A percentile compares a stretch with the other conserved stretches of the same genome.
phyloP scores from a whole-genome alignment of 2,113 vertebrate species.

The Acanthochromis polyacanthus region DNA sequence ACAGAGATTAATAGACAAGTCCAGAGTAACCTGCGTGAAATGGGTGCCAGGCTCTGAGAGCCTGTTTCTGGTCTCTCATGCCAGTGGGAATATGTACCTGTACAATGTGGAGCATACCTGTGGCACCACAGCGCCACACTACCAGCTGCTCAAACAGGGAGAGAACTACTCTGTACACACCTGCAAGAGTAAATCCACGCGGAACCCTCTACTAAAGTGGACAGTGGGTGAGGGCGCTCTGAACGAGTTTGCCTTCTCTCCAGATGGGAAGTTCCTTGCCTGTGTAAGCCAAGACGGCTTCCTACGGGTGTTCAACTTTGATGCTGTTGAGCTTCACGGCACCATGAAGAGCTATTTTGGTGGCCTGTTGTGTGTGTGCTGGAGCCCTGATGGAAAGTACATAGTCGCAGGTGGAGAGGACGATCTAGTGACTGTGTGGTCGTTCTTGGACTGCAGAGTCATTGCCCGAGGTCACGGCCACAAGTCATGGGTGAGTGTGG shows the following conservation, averaged over 20 bases:
- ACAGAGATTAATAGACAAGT: conserved; percentile 99
- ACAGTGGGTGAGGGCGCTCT: conserved; percentile 97
- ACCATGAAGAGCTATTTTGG: conserved; percentile 99
- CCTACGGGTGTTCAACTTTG: conserved; percentile 97
- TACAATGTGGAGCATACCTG: conserved; percentile 99
- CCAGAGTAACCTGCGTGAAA: conserved; percentile 97
- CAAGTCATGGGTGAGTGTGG: conserved; percentile 98
- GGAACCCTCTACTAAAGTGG: conserved; percentile 98
- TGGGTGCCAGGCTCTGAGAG: conserved; percentile 99
- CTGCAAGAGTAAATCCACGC: conserved; percentile 99
- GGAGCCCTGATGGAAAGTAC: conserved; percentile 98
- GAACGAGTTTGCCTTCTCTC: conserved; percentile 98
- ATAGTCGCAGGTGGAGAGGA: conserved; percentile 98
- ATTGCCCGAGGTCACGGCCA: conserved; percentile 97
- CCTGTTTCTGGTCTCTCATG: conserved; percentile 98
- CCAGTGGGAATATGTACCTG: conserved; percentile 98
- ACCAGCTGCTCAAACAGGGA: conserved; percentile 99
- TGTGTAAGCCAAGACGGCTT: conserved; percentile 98
- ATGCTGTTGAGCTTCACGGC: conserved; percentile 96
- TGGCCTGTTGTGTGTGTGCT: conserved; percentile 96
- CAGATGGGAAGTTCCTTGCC: conserved; percentile 96
- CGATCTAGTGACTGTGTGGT: conserved; percentile 98
- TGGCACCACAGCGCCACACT: conserved; percentile 96
- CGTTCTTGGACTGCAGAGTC: conserved; percentile 95
- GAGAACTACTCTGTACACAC: conserved; percentile 98